Conservation (phyloP, 2,113 vertebrate genomes). For the Sclerurus mexicanus region DNA sequence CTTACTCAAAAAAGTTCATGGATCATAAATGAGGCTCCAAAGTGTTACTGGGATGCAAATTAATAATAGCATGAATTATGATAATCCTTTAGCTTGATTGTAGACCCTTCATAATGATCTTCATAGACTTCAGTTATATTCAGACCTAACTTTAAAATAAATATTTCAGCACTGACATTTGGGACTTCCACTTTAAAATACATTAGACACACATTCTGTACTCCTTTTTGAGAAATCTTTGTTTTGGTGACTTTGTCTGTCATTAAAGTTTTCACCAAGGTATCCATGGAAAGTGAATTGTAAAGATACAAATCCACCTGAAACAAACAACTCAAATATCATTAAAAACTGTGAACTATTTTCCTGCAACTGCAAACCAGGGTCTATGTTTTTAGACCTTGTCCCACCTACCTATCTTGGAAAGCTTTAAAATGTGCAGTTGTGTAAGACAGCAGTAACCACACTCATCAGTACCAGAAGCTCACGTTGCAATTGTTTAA, state of each 20-base stretch:
- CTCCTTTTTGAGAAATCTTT: not conserved
- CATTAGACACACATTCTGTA: not conserved
- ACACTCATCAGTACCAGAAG: rapidly evolving
- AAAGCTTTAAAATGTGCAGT: not conserved
- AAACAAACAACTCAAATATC: not conserved
- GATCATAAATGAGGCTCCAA: not conserved
- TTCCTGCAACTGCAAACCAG: not conserved
- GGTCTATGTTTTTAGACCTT: not conserved
- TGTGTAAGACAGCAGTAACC: not conserved
- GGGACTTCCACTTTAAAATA: not conserved
- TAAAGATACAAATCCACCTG: not conserved
- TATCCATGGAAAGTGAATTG: not conserved
- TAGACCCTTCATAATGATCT: not conserved
- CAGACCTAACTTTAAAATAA: not conserved
- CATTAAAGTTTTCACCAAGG: not conserved
- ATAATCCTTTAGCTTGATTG: not conserved
- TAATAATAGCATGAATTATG: not conserved
- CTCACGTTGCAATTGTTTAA: not conserved
- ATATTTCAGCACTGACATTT: not conserved
- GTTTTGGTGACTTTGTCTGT: not conserved
- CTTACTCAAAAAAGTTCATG: not conserved
- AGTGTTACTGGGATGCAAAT: not conserved
- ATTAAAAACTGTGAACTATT: not conserved
- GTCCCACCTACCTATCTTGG: not conserved
- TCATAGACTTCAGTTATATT: not conserved